Conservation (phyloP, 2,113 vertebrate genomes). For the Isichthys henryi region DNA sequence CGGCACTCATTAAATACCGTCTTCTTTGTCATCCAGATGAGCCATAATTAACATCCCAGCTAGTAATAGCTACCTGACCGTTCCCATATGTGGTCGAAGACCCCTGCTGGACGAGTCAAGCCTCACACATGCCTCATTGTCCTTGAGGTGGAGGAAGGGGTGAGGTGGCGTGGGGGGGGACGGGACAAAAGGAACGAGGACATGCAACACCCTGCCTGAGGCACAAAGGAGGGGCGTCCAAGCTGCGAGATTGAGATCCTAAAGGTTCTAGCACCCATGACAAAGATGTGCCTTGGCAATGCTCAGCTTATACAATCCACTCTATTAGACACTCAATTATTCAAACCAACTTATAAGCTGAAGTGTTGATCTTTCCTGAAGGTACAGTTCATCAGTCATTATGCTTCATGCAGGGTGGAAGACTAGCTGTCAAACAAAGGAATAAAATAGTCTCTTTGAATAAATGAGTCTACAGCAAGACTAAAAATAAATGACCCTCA, state of each 20-base stretch:
- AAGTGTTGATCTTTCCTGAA: neutral
- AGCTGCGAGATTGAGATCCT: neutral
- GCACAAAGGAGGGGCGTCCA: neutral
- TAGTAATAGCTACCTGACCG: constrained; percentile 10
- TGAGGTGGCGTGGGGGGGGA: neutral
- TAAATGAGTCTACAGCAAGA: neutral
- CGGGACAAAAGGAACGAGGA: neutral
- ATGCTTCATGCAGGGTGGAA: neutral
- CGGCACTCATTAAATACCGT: constrained; percentile 5
- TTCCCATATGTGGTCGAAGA: constrained; percentile 26
- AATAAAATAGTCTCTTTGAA: neutral
- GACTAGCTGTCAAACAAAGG: neutral
- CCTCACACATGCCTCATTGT: constrained; percentile 19
- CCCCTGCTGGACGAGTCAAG: constrained; percentile 13
- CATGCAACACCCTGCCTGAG: neutral
- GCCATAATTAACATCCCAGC: constrained; percentile 41
- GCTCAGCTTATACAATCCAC: neutral
- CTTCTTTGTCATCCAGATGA: constrained; percentile 27
- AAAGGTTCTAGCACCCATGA: neutral
- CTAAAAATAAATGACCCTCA: neutral
- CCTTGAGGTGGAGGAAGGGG: constrained; percentile 26
- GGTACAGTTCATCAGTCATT: neutral
- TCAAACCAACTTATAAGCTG: neutral
- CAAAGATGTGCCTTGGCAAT: neutral
- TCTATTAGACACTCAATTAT: neutral